Evolutionary conservation across 2,888 invertebrate genomes (phyloP).

Genomic region (Tenthredo livida): DNA sequence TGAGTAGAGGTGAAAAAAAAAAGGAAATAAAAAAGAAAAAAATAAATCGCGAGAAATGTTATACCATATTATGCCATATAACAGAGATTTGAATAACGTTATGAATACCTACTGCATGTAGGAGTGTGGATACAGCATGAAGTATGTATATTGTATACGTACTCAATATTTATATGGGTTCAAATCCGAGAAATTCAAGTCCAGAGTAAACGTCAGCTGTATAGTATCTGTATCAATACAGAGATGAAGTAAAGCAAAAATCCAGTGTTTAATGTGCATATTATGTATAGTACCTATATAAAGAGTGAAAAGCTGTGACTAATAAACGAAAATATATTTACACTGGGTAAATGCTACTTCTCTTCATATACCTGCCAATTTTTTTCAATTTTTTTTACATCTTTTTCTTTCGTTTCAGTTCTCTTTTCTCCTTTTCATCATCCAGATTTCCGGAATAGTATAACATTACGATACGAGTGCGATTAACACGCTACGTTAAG

Average conservation of each 20-base stretch:
- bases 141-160: not conserved
- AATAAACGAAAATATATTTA: constrained; percentile 15
- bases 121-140: not conserved
- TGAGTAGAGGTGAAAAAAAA: no score
- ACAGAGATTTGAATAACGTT: not conserved
- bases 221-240: constrained; percentile 12
- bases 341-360: not conserved
- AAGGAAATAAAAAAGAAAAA: no score
- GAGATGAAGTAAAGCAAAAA: not conserved
- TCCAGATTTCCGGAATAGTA: no score
- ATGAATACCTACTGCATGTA: not conserved
- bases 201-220: not conserved
- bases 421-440: no score
- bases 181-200: constrained; percentile 21
- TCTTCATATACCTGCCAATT: not conserved
- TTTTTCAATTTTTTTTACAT: not conserved
- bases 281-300: not conserved
- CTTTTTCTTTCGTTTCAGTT: not conserved
- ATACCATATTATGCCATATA: not conserved
- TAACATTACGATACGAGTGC: no score
- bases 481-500: no score
- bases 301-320: not conserved
- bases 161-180: not conserved
- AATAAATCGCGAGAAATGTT: not conserved
- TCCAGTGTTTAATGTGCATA: not conserved